phyloP scores from a whole-genome alignment of 2,113 vertebrate genomes.

The Rattus norvegicus region DNA sequence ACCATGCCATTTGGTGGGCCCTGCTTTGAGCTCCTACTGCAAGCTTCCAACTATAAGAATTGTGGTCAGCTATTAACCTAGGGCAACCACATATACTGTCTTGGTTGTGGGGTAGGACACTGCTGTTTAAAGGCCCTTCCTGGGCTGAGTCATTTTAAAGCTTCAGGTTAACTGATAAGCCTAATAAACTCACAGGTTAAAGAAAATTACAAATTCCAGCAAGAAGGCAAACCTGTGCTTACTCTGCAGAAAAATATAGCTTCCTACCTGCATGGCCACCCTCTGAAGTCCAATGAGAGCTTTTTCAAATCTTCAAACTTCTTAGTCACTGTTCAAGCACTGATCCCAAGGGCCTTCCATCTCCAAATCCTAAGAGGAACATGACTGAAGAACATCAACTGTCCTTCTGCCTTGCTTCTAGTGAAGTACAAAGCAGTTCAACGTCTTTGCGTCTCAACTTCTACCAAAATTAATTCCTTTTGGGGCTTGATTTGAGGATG shows the following conservation, averaged over 20 bases:
- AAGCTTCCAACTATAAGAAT: neutral
- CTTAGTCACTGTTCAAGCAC: neutral
- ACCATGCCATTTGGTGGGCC: neutral
- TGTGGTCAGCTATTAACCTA: no score
- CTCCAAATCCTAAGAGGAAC: neutral
- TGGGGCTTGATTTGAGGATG: neutral
- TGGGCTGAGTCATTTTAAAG: neutral
- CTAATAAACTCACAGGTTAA: neutral
- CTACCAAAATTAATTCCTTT: neutral
- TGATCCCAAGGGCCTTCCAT: neutral
- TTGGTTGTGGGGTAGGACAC: neutral
- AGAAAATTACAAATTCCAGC: neutral
- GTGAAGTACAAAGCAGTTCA: neutral
- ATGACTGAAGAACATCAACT: neutral
- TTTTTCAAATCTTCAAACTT: neutral
- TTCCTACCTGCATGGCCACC: neutral
- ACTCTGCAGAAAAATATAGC: neutral
- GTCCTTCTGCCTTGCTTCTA: neutral
- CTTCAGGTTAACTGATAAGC: neutral
- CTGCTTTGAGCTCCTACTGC: neutral
- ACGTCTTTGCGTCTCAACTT: neutral
- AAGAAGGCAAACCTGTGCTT: neutral
- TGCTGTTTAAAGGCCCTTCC: neutral
- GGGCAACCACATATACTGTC: neutral
- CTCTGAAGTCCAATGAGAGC: neutral